Evolutionary conservation across 2,797 vertebrate genomes (phyloP).

Genomic region (Columba guinea): DNA sequence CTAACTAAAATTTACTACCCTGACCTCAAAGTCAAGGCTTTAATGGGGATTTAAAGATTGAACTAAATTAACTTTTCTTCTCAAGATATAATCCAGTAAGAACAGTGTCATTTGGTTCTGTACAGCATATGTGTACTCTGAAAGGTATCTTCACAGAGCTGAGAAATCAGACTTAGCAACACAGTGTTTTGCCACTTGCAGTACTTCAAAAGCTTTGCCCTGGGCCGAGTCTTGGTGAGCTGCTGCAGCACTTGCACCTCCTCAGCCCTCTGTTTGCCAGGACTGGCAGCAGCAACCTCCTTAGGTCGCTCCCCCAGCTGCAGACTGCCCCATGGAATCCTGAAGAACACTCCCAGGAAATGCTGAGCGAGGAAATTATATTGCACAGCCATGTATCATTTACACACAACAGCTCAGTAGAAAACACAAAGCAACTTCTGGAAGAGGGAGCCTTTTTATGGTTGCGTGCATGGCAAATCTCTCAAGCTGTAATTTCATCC

Average conservation of each 20-base stretch:
- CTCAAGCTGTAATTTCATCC: slow-evolving; percentile 9
- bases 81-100: background rate
- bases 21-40: background rate
- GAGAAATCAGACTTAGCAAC: background rate
- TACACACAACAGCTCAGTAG: background rate
- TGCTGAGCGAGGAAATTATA: background rate
- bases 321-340: background rate
- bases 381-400: background rate
- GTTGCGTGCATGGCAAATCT: background rate
- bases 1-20: background rate
- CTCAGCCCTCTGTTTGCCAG: background rate
- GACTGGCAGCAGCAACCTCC: background rate
- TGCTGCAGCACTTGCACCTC: background rate
- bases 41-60: background rate
- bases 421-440: background rate
- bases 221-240: rapidly evolving
- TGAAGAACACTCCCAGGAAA: background rate
- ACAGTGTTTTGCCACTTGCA: background rate
- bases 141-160: background rate
- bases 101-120: background rate
- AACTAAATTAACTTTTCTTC: background rate
- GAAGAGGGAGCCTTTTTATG: background rate
- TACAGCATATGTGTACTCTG: background rate
- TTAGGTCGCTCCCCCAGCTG: background rate
- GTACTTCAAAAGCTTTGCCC: background rate